These are phyloP conservation scores for Oryzias sinensis DNA, from an alignment of 2,797 vertebrate species.

Conservation along the genomic window DNA sequence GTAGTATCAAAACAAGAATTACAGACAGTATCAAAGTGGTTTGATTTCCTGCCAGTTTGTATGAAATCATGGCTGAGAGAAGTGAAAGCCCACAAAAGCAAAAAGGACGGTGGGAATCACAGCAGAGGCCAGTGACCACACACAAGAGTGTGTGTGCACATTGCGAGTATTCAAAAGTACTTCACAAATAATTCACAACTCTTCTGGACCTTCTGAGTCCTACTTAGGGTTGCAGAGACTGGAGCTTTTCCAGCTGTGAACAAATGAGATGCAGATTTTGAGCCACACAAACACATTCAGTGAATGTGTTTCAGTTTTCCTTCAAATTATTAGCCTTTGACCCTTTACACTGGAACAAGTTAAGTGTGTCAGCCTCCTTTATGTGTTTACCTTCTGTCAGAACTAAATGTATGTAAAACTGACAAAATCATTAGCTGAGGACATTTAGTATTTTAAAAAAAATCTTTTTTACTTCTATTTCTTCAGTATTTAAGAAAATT, in stretches of 20 bases:
- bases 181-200: no score
- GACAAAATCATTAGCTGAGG: conserved; percentile 38
- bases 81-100: conserved; percentile 41
- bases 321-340: background rate
- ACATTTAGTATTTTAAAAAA: conserved; percentile 20
- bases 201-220: no score
- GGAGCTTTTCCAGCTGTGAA: no score
- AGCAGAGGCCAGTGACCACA: conserved; percentile 9
- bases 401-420: conserved; percentile 28
- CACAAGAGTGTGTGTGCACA: background rate
- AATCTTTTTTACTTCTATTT: conserved; percentile 54
- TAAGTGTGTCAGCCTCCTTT: conserved; percentile 1
- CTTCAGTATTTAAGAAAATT: background rate
- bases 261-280: no score
- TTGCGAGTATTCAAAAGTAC: no score
- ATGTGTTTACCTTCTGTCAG: conserved; percentile 8
- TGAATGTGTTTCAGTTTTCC: no score
- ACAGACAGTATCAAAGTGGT: conserved; percentile 58
- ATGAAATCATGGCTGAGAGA: conserved; percentile 63
- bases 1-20: conserved; percentile 69
- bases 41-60: conserved; percentile 69
- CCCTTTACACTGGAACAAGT: background rate
- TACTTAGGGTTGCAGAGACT: no score
- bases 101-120: conserved; percentile 21
- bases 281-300: no score